Evolutionary conservation across 1,140 invertebrate genomes (phyloP), one percentile per base, ranked within the genome.

Genomic region (Neuroterus valhalla): DNA sequence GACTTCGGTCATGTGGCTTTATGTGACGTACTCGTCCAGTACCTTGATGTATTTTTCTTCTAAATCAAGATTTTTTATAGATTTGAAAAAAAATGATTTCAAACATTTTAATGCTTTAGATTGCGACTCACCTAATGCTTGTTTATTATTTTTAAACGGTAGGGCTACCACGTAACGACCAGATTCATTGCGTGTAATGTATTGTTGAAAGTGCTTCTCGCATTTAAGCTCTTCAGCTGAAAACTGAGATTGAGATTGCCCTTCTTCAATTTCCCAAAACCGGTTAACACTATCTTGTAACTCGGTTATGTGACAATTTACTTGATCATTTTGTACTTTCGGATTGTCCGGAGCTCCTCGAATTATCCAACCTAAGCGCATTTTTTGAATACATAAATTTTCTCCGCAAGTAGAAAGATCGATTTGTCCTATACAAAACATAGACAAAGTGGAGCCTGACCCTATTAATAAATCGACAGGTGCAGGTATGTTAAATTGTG

Each of bases 1-100:
- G 2, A 67, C 17, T 38, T 50, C 43, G 14, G 78, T 73, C 87
- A 89, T 88, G 75, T 89, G 87, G 44, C 81, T 76, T 12, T 78
- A 46, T 10, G 80, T 68, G 17, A 82, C 43, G 62, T 84, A 86
- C 55, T 83, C 83, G 70, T 74, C 45, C 45, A 84, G 72, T 11
- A 79, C 70, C 1, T 11, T 31, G 14, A 15, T 62, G 31, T 80
- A 78, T 38, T 72, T 2, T 67, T 44, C 23, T 66, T 76, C 72
- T 10, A 81, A 42, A 11, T 62, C 62, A 21, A 74, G 68, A 62
- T 78, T 68, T 68, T 70, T 46, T 14, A 66, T 23, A 17, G 81
- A 76, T 70, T 68, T 70, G 10, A 46, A 23, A 38, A 72, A 8
- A 1, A 79, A 12, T 4, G 66, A 67, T 26, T 62, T 48, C 48